Base-by-base conservation (phyloP, 2,113 vertebrate species). In the Lucifuga dentata region DNA sequence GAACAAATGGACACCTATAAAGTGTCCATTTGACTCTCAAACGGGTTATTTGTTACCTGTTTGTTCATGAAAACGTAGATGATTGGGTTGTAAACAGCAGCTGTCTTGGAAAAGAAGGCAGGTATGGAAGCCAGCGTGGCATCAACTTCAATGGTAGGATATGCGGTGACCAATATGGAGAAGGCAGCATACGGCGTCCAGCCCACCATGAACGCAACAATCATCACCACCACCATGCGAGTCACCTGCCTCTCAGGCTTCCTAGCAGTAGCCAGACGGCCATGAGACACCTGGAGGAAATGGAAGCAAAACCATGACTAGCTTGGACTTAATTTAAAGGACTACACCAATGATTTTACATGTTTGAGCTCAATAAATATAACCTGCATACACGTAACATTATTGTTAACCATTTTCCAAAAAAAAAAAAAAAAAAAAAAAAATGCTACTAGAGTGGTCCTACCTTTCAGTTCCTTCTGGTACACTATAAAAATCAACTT, bases 21-120 rank as follows among this genome's bases (percentile, higher is more conserved):
- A n/a, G n/a, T n/a, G n/a, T n/a, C n/a, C n/a, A n/a, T 21, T 35
- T 29, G 16, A 6, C 36, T 49, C 15, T 32, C 3, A 41, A 12
- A 49, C 24, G 11, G 48, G 24, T 16, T 16, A 2, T 21, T 7
- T 9, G 20, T 43, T 93, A 96, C 95, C 95, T 96, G 93, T 75
- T 94, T 95, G 90, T 97, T 96, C 95, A 96, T 96, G 73, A 95
- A 96, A 76, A 95, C 95, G 40, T 97, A 96, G 88, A 96, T 95
- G 78, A 97, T 33, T 5, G 96, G 95, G 76, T 97, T 96, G 81
- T 96, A 96, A 68, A 95, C 93, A 0, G 95, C 89, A 6, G 95
- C 93, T 2, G 95, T 97, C 88, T 97, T 96, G 60, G 95, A 93
- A 72, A 97, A 96, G 85, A 96, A 96, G 48, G 96, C 94, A 0